phyloP scores from a whole-genome alignment of 2,113 vertebrate genomes.

The Poeciliopsis retropinna region DNA sequence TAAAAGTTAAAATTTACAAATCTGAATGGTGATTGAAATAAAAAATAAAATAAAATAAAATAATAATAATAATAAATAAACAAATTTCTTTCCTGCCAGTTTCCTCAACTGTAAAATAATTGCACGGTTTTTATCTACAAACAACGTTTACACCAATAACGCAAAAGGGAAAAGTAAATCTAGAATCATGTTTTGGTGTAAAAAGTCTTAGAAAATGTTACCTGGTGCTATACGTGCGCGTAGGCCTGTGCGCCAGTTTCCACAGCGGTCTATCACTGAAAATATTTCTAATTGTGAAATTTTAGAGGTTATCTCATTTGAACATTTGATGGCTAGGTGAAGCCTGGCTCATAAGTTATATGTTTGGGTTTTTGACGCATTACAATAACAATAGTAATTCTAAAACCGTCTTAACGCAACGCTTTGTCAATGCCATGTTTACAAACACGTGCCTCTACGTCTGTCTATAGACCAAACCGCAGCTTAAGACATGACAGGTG shows the following conservation, averaged over 20 bases:
- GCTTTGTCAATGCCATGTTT: neutral
- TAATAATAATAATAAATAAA: neutral
- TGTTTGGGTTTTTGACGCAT: neutral
- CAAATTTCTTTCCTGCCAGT: neutral
- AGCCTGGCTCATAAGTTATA: neutral
- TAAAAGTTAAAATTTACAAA: neutral
- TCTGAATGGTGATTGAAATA: neutral
- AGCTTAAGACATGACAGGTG: conserved; percentile 48
- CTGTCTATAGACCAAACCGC: conserved; percentile 4
- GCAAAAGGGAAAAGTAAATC: neutral
- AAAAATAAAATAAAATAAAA: neutral
- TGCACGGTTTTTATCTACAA: neutral
- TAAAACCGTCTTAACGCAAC: too few species aligned
- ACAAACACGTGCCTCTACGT: neutral
- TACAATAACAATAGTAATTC: too few species aligned
- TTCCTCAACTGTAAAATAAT: neutral
- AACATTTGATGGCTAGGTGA: neutral
- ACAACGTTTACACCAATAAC: neutral
- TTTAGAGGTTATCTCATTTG: neutral
- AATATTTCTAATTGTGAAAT: neutral
- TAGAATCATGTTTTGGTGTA: neutral
- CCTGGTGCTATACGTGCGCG: neutral
- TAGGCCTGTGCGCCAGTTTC: neutral
- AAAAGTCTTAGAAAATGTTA: neutral
- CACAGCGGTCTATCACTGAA: neutral